Evolutionary conservation across 1,140 invertebrate species (phyloP), one percentile per base, ranked within the genome.

Genomic region (Stegodyphus dumicola): DNA sequence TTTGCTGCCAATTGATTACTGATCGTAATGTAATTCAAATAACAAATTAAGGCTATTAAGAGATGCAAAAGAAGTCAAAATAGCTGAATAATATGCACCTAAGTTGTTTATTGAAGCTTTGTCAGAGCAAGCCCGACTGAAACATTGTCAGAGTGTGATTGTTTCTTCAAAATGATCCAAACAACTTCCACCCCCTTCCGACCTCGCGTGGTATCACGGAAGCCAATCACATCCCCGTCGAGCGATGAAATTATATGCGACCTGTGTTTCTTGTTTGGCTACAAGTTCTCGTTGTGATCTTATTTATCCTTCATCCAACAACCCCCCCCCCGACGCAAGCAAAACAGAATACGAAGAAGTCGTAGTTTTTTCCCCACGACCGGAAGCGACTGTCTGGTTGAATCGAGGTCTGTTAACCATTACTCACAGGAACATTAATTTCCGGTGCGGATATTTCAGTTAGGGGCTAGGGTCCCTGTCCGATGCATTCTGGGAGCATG

Each of bases 381-480:
- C 17, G 75, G 81, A 85, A 85, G 81, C 51, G 74, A n/a, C 73
- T 60, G 81, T 85, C 81, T 83, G 60, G 70, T 83, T 33, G 79
- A 83, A 83, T 83, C 74, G 81, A 70, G 73, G 81, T 73, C 81
- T 85, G 81, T 85, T 85, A 85, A 85, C 81, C 81, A 85, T 85
- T 76, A 85, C 81, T 85, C 81, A 85, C 81, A 85, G 81, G 81
- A 85, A 85, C 81, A 85, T 85, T 85, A 85, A 85, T 85, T 85
- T 85, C 81, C 81, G 81, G 81, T 77, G 74, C 73, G 81, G 81
- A 85, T 85, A 85, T 85, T 85, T 85, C 81, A 85, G 81, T 85
- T 85, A 85, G 73, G 81, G 81, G 49, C 65, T 13, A 13, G 81
- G 53, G 79, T 83, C 79, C 79, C 79, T 83, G 79, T 83, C 79